Percentiles rank a stretch among this genome's conserved stretches.
These are phyloP conservation scores for Odontocerum albicorne DNA, from an alignment of 2,888 invertebrate genomes.

Conservation along the genomic window DNA sequence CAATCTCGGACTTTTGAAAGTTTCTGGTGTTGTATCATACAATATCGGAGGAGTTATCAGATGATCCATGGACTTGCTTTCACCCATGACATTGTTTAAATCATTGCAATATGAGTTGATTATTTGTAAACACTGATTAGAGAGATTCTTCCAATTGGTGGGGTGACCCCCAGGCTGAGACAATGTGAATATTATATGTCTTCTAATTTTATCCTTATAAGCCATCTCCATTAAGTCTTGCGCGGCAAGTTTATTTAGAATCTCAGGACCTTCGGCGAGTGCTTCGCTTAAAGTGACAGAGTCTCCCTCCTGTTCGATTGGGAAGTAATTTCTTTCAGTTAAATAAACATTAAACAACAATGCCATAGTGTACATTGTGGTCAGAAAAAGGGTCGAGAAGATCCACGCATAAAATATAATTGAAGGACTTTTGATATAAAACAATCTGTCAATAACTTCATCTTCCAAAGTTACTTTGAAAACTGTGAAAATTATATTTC, in stretches of 20 bases:
- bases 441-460: constrained; percentile 53
- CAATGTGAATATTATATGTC: constrained; percentile 68
- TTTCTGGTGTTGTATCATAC: neutral
- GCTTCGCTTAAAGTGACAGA: constrained; percentile 62
- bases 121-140: constrained; percentile 63
- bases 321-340: constrained; percentile 69
- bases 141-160: constrained; percentile 79
- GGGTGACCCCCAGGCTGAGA: constrained; percentile 87
- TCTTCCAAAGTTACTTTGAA: constrained; percentile 59
- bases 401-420: constrained; percentile 69
- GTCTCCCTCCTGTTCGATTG: constrained; percentile 55
- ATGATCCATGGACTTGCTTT: constrained; percentile 41
- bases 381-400: constrained; percentile 67
- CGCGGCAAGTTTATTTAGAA: constrained; percentile 75
- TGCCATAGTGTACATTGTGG: constrained; percentile 71
- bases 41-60: constrained; percentile 11
- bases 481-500: constrained; percentile 53
- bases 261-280: constrained; percentile 63
- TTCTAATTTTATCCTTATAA: constrained; percentile 60
- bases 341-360: constrained; percentile 70
- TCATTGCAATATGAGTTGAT: constrained; percentile 68
- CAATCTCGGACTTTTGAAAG: constrained; percentile 16
- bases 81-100: constrained; percentile 54
- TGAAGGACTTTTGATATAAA: constrained; percentile 51
- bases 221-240: constrained; percentile 71